Evolutionary conservation across 2,888 invertebrate species (phyloP), one percentile per base, ranked within the genome.

Genomic region (Tiliacea citrago): DNA sequence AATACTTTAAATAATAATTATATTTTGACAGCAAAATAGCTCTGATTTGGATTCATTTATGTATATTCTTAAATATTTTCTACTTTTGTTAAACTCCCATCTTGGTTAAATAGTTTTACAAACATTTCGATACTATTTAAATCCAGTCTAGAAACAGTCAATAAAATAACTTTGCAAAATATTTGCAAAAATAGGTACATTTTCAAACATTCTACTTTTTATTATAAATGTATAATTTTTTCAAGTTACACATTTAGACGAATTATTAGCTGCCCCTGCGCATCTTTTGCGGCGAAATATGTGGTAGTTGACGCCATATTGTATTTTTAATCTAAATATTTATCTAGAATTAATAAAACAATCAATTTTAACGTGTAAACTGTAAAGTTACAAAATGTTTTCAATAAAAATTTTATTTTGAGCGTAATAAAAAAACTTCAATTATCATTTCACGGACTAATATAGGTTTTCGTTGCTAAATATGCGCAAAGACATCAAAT

Each of bases 101-200:
- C 3, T 5, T 10, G 16, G 10, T 39, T 45, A 79, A n/a, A 53
- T 29, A 49, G 4, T 51, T 66, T 62, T 42, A 55, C n/a, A 71
- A 42, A 66, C 35, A 47, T 66, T 18, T 29, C n/a, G 42, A 42
- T 60, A 82, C 35, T 55, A 62, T 66, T 65, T 79, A 63, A 70
- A 69, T 66, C 57, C 69, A 69, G 63, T 83, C 58, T 83, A 70
- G n/a, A n/a, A 69, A 69, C 51, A 77, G 68, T 74, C 58, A 29
- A 71, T 35, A 72, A 60, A 29, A 29, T 29, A 29, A 60, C 24
- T 61, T 72, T 67, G 73, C 68, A 75, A 74, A 73, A 73, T 76
- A 73, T 76, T 73, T 83, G 58, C 65, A 72, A 74, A 72, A 74
- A 53, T 62, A 63, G n/a, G n/a, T 5, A 39, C 39, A 39, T 39